A percentile compares a stretch with the other conserved stretches of the same genome.
These are phyloP conservation scores for Tenthredo scrophulariae DNA, from an alignment of 2,888 invertebrate species.

Conservation along the genomic window DNA sequence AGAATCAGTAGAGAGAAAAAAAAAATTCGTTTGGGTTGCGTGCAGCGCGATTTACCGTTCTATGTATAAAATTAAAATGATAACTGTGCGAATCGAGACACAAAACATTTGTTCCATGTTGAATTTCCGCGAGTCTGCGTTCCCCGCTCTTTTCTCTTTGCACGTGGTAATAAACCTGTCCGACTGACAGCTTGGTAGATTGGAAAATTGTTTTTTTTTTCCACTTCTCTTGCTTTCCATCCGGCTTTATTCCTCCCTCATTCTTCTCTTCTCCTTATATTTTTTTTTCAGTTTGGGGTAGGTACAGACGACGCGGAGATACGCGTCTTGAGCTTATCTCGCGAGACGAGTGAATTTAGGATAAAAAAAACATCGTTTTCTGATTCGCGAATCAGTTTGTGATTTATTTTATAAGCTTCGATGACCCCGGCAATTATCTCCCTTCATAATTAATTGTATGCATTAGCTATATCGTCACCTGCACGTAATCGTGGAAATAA, in stretches of 20 bases:
- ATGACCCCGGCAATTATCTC: not conserved
- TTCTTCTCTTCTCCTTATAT: not conserved
- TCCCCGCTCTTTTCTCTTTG: slow-evolving; percentile 51
- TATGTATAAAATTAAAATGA: slow-evolving; percentile 1
- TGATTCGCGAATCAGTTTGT: not conserved
- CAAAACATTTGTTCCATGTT: slow-evolving; percentile 33
- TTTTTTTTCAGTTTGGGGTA: not conserved
- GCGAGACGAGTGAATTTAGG: not conserved
- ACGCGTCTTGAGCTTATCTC: not conserved
- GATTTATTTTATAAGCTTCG: not conserved
- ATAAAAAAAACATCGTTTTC: not conserved
- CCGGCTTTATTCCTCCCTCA: not conserved
- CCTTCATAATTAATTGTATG: not conserved
- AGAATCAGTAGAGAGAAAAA: not conserved
- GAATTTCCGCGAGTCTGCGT: slow-evolving; percentile 10
- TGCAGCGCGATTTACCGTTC: not conserved
- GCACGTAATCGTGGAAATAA: not conserved
- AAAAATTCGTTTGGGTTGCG: not conserved
- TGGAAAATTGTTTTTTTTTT: slow-evolving; percentile 61
- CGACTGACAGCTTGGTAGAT: slow-evolving; percentile 61
- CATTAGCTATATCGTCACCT: not conserved
- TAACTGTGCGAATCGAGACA: not conserved
- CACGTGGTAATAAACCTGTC: slow-evolving; percentile 60
- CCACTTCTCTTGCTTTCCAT: not conserved
- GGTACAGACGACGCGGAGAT: not conserved